phyloP scores from a whole-genome alignment of 1,140 invertebrate species.

The Neodiprion pinetum region DNA sequence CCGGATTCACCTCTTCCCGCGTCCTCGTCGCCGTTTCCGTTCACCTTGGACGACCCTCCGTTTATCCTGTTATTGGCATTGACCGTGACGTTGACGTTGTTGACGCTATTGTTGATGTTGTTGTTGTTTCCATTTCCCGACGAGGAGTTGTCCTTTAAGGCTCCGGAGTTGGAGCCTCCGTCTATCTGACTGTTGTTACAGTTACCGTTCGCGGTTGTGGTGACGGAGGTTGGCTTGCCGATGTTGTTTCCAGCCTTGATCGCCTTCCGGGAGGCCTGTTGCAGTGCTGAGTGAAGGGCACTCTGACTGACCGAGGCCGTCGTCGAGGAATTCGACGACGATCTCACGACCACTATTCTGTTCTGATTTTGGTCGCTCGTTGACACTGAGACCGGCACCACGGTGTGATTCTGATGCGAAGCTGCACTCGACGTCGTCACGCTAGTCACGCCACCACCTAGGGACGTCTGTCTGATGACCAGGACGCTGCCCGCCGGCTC shows the following conservation, averaged over 20 bases:
- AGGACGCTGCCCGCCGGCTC: constrained; percentile 60
- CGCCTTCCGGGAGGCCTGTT: constrained; percentile 8
- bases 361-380: constrained; percentile 58
- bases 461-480: constrained; percentile 57
- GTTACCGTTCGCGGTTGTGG: background rate
- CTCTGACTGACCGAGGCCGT: constrained; percentile 37
- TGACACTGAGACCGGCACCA: constrained; percentile 18
- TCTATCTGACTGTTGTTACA: background rate
- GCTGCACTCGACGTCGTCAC: constrained; percentile 40
- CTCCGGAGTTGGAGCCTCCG: background rate
- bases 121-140: constrained; percentile 44
- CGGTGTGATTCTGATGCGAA: constrained; percentile 10
- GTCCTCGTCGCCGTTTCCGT: constrained; percentile 28
- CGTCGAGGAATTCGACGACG: constrained; percentile 45
- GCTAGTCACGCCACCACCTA: constrained; percentile 41
- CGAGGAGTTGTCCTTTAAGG: constrained; percentile 32
- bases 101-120: constrained; percentile 30
- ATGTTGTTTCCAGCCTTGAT: constrained; percentile 13
- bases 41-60: constrained; percentile 24
- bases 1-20: background rate
- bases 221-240: no score
- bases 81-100: constrained; percentile 37
- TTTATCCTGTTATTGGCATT: constrained; percentile 23
- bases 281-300: constrained; percentile 16
- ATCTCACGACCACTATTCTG: constrained; percentile 58